Evolutionary conservation across 2,888 invertebrate genomes (phyloP), one percentile per base, ranked within the genome.

Genomic region (Omphaloscelis lunosa): DNA sequence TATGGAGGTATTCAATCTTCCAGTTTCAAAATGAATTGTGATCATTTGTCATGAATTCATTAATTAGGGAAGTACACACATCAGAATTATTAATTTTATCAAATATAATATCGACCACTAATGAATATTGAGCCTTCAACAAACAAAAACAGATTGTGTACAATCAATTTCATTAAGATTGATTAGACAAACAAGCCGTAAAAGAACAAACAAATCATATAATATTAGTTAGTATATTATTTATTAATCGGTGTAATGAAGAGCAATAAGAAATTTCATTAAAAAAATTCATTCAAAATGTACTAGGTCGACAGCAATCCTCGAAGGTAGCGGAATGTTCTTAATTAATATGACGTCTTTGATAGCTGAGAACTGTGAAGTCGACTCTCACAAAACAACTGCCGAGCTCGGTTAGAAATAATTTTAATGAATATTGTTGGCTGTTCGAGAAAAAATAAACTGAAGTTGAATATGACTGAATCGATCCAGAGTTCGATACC

Each of bases 281-380:
- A 20, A 65, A 34, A 72, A 39, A n/a, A n/a, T n/a, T n/a, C n/a
- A 56, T 62, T 74, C 23, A 65, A 34, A 72, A 39, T 69, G 71
- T 77, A 85, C 72, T 39, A 77, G 79, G 77, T 67, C 62, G 48
- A 27, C 79, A 78, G 77, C 59, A 77, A 66, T 67, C 12, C 80
- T 51, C 29, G 17, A 70, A 68, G 76, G 80, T 76, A 65, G 70
- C 34, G 68, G 61, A 81, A 77, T 69, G 62, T 56, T 78, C 76
- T 75, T 85, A 76, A 84, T 84, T 80, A 83, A 72, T 83, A 83
- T 69, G 69, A 68, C 76, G 66, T 53, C 73, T 59, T 63, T 80
- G 77, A 82, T 76, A 76, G 76, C 80, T 62, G 62, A 62, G 71
- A 72, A 72, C 69, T 63, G 73, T 67, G 66, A 53, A 75, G 58